Evolutionary conservation across 1,140 invertebrate species (phyloP).

Genomic region (Drosophila cardini): DNA sequence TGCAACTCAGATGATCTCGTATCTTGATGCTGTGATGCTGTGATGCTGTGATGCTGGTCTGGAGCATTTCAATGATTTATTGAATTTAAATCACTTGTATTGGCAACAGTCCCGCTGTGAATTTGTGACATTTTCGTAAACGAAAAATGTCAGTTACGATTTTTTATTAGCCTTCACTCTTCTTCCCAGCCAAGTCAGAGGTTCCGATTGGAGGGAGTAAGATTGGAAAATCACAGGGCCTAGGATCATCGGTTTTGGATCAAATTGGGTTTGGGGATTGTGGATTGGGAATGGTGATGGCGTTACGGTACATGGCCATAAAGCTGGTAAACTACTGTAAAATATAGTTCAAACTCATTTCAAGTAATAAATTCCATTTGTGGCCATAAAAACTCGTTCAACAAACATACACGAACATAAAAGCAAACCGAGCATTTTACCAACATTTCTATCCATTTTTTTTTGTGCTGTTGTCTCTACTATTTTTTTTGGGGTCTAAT

Average conservation of each 20-base stretch:
- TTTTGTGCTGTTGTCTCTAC: background rate
- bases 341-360: constrained; percentile 79
- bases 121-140: constrained; percentile 85
- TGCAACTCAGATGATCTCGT: constrained; percentile 9
- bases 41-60: constrained; percentile 54
- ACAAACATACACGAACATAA: constrained; percentile 56
- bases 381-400: constrained; percentile 58
- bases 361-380: constrained; percentile 69
- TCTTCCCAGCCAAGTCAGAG: constrained; percentile 13
- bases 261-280: no score
- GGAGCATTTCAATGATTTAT: constrained; percentile 81
- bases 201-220: background rate
- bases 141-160: constrained; percentile 84
- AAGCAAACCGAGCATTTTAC: constrained; percentile 41
- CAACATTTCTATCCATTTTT: background rate
- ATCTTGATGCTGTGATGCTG: constrained; percentile 45
- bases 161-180: constrained; percentile 77
- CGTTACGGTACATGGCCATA: constrained; percentile 73
- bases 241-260: constrained; percentile 42
- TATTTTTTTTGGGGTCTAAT: constrained; percentile 45
- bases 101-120: constrained; percentile 84
- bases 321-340: constrained; percentile 77
- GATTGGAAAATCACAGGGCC: constrained; percentile 45
- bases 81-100: constrained; percentile 85
- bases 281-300: constrained; percentile 35